phyloP scores from a whole-genome alignment of 2,113 vertebrate species.

The Peromyscus maniculatus region DNA sequence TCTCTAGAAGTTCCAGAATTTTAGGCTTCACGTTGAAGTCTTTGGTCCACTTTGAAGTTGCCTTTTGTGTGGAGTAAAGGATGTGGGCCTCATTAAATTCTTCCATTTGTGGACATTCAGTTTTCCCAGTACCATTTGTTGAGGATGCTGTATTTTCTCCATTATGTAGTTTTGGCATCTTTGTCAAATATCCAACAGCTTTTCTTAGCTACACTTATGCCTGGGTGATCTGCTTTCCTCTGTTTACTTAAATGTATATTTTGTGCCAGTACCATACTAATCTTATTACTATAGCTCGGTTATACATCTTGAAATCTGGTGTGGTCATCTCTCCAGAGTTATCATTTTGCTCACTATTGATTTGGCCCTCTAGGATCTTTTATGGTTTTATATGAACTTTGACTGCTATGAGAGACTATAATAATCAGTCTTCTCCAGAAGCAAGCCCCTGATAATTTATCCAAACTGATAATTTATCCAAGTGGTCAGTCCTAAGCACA shows the following conservation, averaged over 20 bases:
- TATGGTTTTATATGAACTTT: background rate
- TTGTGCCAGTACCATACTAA: background rate
- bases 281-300: background rate
- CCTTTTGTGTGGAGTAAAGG: background rate
- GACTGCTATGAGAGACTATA: background rate
- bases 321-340: background rate
- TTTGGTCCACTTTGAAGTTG: background rate
- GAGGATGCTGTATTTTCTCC: background rate
- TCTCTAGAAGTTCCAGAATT: background rate
- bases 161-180: background rate
- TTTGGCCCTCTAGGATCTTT: background rate
- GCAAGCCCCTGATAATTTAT: background rate
- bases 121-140: background rate
- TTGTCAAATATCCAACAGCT: background rate
- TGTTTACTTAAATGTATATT: background rate
- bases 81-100: background rate
- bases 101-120: background rate
- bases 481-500: no score
- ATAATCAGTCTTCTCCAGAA: background rate
- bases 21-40: background rate
- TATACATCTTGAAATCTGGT: background rate
- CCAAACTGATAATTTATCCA: no score
- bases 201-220: background rate
- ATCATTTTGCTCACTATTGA: background rate
- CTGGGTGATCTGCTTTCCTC: background rate